A percentile compares a stretch with the other conserved stretches of the same genome.
Conservation (phyloP, 1,140 invertebrate species). For the Laupala kohalensis region DNA sequence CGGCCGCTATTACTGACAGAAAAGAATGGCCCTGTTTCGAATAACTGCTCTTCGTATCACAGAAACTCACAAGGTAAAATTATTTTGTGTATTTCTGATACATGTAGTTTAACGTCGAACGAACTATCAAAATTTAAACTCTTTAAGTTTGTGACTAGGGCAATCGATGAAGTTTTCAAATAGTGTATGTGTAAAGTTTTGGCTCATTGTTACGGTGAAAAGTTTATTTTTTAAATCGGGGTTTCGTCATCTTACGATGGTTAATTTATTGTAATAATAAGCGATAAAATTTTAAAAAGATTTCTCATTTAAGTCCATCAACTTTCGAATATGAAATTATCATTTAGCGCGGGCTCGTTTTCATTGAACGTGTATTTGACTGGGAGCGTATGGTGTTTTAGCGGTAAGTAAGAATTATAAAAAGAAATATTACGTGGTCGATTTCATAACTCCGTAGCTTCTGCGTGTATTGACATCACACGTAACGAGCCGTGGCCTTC, state of each 20-base stretch:
- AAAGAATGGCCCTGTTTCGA: constrained; percentile 8
- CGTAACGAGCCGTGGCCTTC: neutral
- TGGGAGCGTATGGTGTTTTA: too few relatives aligned
- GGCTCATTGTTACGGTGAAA: too few relatives aligned
- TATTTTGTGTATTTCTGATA: too few relatives aligned
- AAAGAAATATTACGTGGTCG: neutral
- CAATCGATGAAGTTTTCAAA: too few relatives aligned
- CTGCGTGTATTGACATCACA: neutral
- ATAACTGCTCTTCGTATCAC: constrained; percentile 3
- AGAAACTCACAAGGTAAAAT: constrained; percentile 9
- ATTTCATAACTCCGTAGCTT: neutral
- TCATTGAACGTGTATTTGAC: too few relatives aligned
- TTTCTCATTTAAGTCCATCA: neutral
- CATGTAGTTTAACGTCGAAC: too few relatives aligned
- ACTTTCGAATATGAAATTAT: neutral
- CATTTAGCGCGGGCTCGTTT: neutral
- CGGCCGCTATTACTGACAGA: neutral
- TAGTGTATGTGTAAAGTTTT: too few relatives aligned
- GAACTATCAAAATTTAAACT: too few relatives aligned
- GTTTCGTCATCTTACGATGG: too few relatives aligned
- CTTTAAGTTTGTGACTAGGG: too few relatives aligned
- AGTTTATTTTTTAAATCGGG: too few relatives aligned
- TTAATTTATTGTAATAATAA: too few relatives aligned
- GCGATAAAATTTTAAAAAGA: neutral
- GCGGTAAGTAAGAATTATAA: neutral